These are phyloP conservation scores for Pedionomus torquatus DNA, from an alignment of 2,113 vertebrate genomes.

Conservation along the genomic window DNA sequence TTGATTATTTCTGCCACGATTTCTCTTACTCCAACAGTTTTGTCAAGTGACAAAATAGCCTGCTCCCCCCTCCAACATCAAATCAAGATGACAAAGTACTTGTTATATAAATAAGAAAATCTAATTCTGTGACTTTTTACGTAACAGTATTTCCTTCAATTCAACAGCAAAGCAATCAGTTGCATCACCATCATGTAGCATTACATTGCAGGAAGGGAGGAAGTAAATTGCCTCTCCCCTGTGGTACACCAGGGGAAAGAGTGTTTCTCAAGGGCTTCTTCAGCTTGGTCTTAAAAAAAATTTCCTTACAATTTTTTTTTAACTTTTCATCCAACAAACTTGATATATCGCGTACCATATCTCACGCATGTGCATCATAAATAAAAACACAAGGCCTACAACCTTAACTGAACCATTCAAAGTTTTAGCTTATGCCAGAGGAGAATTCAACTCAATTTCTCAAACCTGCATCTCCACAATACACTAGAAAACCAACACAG, in stretches of 20 bases:
- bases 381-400: background rate
- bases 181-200: background rate
- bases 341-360: background rate
- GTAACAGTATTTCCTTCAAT: constrained; percentile 6
- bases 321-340: background rate
- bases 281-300: background rate
- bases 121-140: background rate
- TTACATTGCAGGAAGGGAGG: background rate
- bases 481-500: background rate
- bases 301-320: background rate
- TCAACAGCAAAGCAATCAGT: constrained; percentile 16
- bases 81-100: background rate
- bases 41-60: background rate
- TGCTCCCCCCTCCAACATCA: background rate
- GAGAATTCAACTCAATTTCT: background rate
- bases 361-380: background rate
- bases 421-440: background rate
- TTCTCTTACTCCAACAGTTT: background rate
- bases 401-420: background rate
- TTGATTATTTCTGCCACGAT: background rate
- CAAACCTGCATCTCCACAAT: background rate
- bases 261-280: background rate
- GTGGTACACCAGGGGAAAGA: background rate
- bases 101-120: background rate
- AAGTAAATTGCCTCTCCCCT: background rate